These are phyloP conservation scores for Brachyopa scutellaris DNA, from an alignment of 2,888 invertebrate genomes.

Conservation along the genomic window DNA sequence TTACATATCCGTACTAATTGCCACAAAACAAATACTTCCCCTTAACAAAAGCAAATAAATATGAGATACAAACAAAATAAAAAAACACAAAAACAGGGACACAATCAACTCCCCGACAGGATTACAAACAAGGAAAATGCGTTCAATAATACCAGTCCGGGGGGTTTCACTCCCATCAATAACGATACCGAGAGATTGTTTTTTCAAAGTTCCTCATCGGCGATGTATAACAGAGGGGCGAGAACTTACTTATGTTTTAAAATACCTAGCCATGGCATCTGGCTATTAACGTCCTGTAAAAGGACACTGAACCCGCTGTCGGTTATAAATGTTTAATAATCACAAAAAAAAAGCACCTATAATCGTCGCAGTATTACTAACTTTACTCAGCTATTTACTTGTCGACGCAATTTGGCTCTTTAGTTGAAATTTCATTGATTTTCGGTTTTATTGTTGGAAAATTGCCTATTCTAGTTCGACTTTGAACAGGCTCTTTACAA, in stretches of 20 bases:
- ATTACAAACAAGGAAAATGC: constrained; percentile 2
- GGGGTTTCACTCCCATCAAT: constrained; percentile 1
- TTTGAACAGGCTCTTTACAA: too few species aligned
- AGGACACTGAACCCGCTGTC: constrained; percentile 12
- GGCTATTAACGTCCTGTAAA: neutral
- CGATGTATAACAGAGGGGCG: neutral
- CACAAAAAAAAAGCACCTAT: neutral
- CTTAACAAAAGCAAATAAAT: neutral
- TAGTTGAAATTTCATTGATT: constrained; percentile 5
- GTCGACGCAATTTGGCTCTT: neutral
- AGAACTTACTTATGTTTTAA: neutral
- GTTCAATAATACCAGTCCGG: constrained; percentile 11
- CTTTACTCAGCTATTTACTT: constrained; percentile 17
- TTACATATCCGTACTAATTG: too few species aligned
- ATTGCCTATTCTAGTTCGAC: neutral
- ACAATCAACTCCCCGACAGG: constrained; percentile 17
- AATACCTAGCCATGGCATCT: neutral
- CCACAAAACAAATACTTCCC: too few species aligned
- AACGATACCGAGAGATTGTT: neutral
- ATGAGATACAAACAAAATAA: neutral
- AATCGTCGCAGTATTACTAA: neutral
- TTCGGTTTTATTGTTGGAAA: constrained; percentile 12
- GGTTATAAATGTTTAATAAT: neutral
- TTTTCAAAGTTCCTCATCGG: neutral
- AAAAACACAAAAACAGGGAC: constrained; percentile 13